Evolutionary conservation across 1,140 invertebrate species (phyloP), one percentile per base, ranked within the genome.

Genomic region (Scaptomyza pallida): DNA sequence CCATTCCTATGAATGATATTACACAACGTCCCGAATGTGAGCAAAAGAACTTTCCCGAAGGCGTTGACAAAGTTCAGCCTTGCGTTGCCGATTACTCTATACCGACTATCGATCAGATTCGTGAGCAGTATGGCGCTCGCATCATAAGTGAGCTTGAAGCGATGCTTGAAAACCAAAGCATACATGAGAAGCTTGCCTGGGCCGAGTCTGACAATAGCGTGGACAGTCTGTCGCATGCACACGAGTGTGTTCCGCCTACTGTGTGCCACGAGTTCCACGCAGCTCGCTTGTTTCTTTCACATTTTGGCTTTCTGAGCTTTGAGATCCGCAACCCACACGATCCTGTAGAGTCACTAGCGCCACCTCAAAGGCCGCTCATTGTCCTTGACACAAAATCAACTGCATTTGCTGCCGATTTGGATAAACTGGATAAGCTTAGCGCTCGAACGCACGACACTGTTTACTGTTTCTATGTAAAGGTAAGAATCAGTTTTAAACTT

Each of bases 391-490:
- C 94, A 23, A 93, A 93, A 6, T 92, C 94, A 45, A 88, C 93
- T 9, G 95, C 94, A 13, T 97, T 98, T 88, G 94, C 94, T 19
- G 91, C 92, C 17, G 96, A 97, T 86, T 90, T 97, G 12, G 94
- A 92, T 9, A 95, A 96, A 68, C 91, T 99, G 45, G 95, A 97
- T 83, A 93, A 93, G 23, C 91, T 98, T 40, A 97, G 97, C 77
- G 94, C 95, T 23, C 93, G 97, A 71, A 97, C 96, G 5, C 95
- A 95, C 80, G 97, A 99, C 89, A 99, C 98, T 0, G 97, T 97
- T 69, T 97, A 99, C 91, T 93, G 99, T 65, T 99, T 99, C 92
- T 99, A 99, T 91, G 97, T 98, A 0, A 95, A 96, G 90, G 94
- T 96, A 43, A 96, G 96, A 43, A 17, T 2, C 3, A 6, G 1